Evolutionary conservation across 64 coral and sea anemone species (phyloP).

Genomic region (Pocillopora verrucosa): DNA sequence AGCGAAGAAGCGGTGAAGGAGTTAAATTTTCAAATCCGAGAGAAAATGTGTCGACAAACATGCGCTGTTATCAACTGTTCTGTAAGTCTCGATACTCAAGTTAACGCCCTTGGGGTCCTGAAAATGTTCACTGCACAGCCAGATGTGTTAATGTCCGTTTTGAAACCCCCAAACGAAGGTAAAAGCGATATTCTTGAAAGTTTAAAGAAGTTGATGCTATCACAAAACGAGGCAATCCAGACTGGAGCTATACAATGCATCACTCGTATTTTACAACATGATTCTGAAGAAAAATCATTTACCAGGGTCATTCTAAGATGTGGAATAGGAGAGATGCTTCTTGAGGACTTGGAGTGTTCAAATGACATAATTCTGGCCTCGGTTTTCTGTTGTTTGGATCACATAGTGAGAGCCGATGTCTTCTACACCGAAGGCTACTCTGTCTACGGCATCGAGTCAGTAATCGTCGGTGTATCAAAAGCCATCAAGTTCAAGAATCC

Average conservation of each 20-base stretch:
- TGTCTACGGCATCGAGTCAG: slow-evolving; percentile 73
- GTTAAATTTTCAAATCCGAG: slow-evolving; percentile 22
- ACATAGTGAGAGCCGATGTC: slow-evolving; percentile 10
- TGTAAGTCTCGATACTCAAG: not conserved
- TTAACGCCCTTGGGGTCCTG: slow-evolving; percentile 50
- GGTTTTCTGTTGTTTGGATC: slow-evolving; percentile 73
- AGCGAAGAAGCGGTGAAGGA: not conserved
- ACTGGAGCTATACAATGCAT: slow-evolving; percentile 80
- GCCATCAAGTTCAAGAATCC: slow-evolving; percentile 64
- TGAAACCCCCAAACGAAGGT: not conserved
- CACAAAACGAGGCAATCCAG: slow-evolving; percentile 60
- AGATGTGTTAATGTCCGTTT: slow-evolving; percentile 1
- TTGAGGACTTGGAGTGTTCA: slow-evolving; percentile 70
- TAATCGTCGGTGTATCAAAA: slow-evolving; percentile 60
- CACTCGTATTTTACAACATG: slow-evolving; percentile 48
- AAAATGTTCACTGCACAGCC: not conserved
- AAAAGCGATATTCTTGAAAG: slow-evolving; percentile 20
- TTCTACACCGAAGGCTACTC: slow-evolving; percentile 75
- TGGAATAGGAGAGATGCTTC: slow-evolving; percentile 74
- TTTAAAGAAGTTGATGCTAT: slow-evolving; percentile 76
- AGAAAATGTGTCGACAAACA: slow-evolving; percentile 21
- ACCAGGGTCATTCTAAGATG: slow-evolving; percentile 39
- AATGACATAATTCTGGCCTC: slow-evolving; percentile 80
- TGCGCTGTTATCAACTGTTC: slow-evolving; percentile 19
- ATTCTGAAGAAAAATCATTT: slow-evolving; percentile 10